Evolutionary conservation across 1,140 invertebrate genomes (phyloP).

Genomic region (Zaprionus tsacasi): DNA sequence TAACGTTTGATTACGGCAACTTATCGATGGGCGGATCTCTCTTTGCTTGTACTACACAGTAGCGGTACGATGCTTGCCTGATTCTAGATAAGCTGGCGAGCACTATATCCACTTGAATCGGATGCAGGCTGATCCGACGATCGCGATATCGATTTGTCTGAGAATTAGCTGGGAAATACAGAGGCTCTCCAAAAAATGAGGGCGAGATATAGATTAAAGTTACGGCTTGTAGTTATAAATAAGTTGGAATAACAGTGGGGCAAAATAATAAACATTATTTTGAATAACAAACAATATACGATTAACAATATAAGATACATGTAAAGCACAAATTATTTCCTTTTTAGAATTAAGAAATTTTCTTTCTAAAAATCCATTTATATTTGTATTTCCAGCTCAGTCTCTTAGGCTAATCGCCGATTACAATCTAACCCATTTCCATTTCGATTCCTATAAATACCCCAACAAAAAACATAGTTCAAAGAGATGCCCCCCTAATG

Average conservation of each 20-base stretch:
- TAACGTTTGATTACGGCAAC: slow-evolving; percentile 72
- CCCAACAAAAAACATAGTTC: slow-evolving; percentile 39
- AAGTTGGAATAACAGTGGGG: not conserved
- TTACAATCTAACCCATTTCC: slow-evolving; percentile 53
- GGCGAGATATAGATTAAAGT: not conserved
- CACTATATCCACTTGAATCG: slow-evolving; percentile 37
- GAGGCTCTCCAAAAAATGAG: not conserved
- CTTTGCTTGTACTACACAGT: slow-evolving; percentile 34
- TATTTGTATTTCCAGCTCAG: not conserved
- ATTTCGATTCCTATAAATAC: slow-evolving; percentile 52
- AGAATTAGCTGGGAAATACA: not conserved
- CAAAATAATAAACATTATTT: not conserved
- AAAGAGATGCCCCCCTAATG: slow-evolving; percentile 51
- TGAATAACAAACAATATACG: not conserved
- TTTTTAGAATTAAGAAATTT: not conserved
- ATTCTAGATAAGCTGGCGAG: slow-evolving; percentile 51
- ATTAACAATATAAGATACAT: not conserved
- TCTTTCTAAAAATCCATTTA: not conserved
- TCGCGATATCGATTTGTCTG: slow-evolving; percentile 2
- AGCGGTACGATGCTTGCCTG: slow-evolving; percentile 37
- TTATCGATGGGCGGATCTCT: slow-evolving; percentile 70
- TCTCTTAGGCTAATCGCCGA: slow-evolving; percentile 32
- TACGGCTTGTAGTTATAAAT: not conserved
- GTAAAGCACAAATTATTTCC: not conserved
- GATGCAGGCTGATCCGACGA: slow-evolving; percentile 22